A percentile compares a stretch with the other conserved stretches of the same genome.
Evolutionary conservation across 2,113 vertebrate species (phyloP).

Genomic region (Cinclus mexicanus): DNA sequence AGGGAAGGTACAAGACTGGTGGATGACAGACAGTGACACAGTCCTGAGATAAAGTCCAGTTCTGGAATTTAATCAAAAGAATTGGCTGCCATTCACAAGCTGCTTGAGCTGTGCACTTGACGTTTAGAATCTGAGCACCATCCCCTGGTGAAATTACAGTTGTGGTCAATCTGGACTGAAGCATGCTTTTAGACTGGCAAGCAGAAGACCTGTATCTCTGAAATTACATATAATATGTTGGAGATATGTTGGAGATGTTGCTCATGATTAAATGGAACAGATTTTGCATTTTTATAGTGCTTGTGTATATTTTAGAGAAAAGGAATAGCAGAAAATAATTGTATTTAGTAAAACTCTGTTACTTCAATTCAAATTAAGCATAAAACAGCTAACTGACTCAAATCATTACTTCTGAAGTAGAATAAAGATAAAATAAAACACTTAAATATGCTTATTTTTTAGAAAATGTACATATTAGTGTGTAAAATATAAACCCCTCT

Average conservation of each 20-base stretch:
- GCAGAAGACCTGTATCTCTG: not conserved
- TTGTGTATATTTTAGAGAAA: not conserved
- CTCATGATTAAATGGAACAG: not conserved
- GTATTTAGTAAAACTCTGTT: not conserved
- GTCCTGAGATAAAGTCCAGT: not conserved
- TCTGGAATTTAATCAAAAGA: not conserved
- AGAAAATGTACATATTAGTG: not conserved
- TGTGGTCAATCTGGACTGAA: not conserved
- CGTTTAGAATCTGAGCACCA: not conserved
- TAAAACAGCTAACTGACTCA: not conserved
- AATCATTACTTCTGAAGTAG: not conserved
- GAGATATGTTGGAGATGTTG: not conserved
- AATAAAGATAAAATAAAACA: not conserved
- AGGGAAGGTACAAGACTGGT: not conserved
- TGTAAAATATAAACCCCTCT: not conserved
- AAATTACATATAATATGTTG: not conserved
- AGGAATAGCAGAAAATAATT: not conserved
- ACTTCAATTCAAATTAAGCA: not conserved
- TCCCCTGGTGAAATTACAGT: not conserved
- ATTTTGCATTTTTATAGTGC: not conserved
- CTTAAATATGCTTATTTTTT: not conserved
- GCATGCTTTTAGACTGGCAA: not conserved
- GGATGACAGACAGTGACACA: not conserved
- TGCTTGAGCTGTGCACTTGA: not conserved
- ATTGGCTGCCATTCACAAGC: not conserved